Evolutionary conservation across 2,113 vertebrate species (phyloP).

Genomic region (Andinoacara biseriatus): DNA sequence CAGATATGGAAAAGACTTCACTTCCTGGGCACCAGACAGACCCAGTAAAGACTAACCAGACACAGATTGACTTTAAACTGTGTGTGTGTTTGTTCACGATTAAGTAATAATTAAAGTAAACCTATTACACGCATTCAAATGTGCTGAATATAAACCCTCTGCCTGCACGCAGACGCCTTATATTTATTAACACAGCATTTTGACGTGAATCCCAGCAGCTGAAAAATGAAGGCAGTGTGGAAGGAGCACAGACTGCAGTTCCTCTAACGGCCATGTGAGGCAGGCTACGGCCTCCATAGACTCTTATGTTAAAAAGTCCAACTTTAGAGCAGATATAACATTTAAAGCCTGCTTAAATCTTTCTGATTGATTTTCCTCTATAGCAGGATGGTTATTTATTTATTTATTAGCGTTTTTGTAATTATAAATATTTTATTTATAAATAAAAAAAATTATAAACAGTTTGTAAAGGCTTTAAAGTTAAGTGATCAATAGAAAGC

Average conservation of each 20-base stretch:
- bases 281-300: background rate
- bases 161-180: background rate
- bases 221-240: background rate
- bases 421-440: no score
- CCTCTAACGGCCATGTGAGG: no score
- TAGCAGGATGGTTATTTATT: no score
- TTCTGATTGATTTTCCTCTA: background rate
- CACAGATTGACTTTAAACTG: conserved; percentile 1
- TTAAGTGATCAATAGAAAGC: background rate
- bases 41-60: conserved; percentile 34
- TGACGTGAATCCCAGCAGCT: background rate
- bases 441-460: no score
- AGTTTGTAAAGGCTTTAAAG: background rate
- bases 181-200: background rate
- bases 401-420: background rate
- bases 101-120: background rate
- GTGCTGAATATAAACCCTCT: background rate
- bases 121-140: background rate
- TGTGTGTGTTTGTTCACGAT: background rate
- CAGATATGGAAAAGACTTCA: conserved; percentile 51
- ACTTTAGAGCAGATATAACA: background rate
- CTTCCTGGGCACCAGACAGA: conserved; percentile 38
- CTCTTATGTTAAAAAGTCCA: background rate
- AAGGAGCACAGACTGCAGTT: no score
- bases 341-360: background rate